Conservation (phyloP, 2,113 vertebrate genomes). For the Uria aalge region DNA sequence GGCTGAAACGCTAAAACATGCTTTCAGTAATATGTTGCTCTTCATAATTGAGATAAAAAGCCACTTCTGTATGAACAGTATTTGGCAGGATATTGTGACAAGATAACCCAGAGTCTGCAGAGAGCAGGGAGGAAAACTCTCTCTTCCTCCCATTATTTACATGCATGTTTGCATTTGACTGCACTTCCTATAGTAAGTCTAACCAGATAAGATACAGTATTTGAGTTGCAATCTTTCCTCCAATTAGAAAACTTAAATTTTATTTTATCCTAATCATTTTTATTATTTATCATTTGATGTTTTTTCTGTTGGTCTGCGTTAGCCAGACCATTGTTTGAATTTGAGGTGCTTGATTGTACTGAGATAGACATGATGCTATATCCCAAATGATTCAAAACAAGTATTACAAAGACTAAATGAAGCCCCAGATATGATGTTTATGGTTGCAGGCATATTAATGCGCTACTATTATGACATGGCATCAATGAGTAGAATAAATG, state of each 20-base stretch:
- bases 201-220: not conserved
- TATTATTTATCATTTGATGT: not conserved
- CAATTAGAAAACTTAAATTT: not conserved
- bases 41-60: not conserved
- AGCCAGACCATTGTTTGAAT: not conserved
- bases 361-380: not conserved
- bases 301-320: not conserved
- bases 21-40: rapidly evolving
- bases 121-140: not conserved
- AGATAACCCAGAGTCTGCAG: not conserved
- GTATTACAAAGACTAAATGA: not conserved
- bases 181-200: not conserved
- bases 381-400: not conserved
- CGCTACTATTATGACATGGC: not conserved
- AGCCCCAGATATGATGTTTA: not conserved
- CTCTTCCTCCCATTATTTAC: not conserved
- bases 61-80: not conserved
- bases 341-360: not conserved
- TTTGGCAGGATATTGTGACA: not conserved
- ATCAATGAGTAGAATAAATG: constrained; percentile 24
- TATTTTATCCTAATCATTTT: not conserved
- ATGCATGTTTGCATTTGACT: not conserved
- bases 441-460: constrained; percentile 36
- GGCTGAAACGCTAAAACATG: not conserved
- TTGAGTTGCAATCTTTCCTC: not conserved